Evolutionary conservation across 2,797 vertebrate species (phyloP), one percentile per base, ranked within the genome.

Genomic region (Martes flavigula): DNA sequence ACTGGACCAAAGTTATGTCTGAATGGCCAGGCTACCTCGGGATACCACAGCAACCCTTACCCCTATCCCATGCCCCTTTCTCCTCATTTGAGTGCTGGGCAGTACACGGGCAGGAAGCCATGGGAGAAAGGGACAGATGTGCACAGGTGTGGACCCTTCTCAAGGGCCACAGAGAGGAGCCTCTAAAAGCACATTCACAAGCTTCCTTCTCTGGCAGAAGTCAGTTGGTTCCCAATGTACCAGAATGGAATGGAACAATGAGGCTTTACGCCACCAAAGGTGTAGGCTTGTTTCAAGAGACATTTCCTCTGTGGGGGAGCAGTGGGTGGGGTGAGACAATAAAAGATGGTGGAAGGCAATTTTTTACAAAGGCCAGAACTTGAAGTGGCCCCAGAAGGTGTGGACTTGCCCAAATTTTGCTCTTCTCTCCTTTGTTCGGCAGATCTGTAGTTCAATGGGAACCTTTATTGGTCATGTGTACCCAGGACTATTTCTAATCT

Each of bases 381-480:
- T 85, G n/a, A 60, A 32, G 70, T 68, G 79, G 20, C 30, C 73
- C 38, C 27, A 10, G 68, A 46, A 68, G 79, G 73, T 83, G 38
- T 3, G 27, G 81, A 70, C 8, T 11, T 30, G 38, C 35, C 38
- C 2, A 12, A 46, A 40, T 51, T 54, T 72, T 38, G 23, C 27
- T 84, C 23, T 90, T 77, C 68, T 78, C 1, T 11, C 35, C 30
- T 64, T 23, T 2, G 0, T 64, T 11, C n/a, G n/a, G 40, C 23
- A 25, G 40, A 40, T 9, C 38, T 83, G 3, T 35, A 38, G 21
- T 64, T 32, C 64, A 97, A 91, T 98, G 97, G 98, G 96, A 60
- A 98, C 91, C 15, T 98, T 98, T 48, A 92, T 95, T 5, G 98
- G 98, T 23, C 97, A 98, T 15, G 89, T 98, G 38, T 98, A 96